These are phyloP conservation scores for Eupeodes luniger DNA, from an alignment of 2,888 invertebrate species.

Conservation along the genomic window DNA sequence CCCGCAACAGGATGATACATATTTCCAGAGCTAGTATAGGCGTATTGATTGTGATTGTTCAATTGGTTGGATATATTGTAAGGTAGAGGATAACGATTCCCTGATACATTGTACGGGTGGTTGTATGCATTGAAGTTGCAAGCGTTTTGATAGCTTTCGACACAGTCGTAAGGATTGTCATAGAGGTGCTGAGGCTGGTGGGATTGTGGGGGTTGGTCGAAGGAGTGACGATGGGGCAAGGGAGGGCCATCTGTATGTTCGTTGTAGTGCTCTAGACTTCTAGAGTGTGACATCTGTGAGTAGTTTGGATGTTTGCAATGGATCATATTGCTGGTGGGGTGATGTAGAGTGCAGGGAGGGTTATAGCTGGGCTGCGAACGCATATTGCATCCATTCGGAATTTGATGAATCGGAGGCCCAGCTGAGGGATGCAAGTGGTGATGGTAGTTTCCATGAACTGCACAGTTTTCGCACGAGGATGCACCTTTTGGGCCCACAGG, in stretches of 20 bases:
- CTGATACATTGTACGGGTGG: constrained; percentile 83
- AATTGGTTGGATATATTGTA: constrained; percentile 83
- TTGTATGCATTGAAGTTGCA: constrained; percentile 77
- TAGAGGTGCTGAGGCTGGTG: constrained; percentile 79
- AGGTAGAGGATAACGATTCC: constrained; percentile 83
- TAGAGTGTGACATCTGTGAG: constrained; percentile 82
- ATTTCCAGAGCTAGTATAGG: constrained; percentile 73
- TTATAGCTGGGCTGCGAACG: constrained; percentile 55
- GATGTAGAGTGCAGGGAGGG: constrained; percentile 73
- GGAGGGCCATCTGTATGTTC: constrained; percentile 78
- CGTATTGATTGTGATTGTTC: constrained; percentile 79
- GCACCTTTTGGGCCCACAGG: constrained; percentile 42
- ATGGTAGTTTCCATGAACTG: constrained; percentile 68
- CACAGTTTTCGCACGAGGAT: constrained; percentile 76
- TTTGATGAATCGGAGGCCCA: constrained; percentile 76
- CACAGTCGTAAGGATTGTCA: constrained; percentile 82
- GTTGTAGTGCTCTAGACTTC: constrained; percentile 83
- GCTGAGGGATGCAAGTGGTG: constrained; percentile 72
- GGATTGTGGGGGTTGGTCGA: constrained; percentile 82
- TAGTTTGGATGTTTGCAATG: constrained; percentile 69
- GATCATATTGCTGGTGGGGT: constrained; percentile 44
- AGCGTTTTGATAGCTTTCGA: constrained; percentile 81
- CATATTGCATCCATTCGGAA: constrained; percentile 74
- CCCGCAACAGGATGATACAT: constrained; percentile 67
- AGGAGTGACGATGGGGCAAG: constrained; percentile 83